A percentile compares a stretch with the other conserved stretches of the same genome.
Evolutionary conservation across 35 echinoderm and acorn worm genomes (phyloP).

Genomic region (Holothuria glaberrima): DNA sequence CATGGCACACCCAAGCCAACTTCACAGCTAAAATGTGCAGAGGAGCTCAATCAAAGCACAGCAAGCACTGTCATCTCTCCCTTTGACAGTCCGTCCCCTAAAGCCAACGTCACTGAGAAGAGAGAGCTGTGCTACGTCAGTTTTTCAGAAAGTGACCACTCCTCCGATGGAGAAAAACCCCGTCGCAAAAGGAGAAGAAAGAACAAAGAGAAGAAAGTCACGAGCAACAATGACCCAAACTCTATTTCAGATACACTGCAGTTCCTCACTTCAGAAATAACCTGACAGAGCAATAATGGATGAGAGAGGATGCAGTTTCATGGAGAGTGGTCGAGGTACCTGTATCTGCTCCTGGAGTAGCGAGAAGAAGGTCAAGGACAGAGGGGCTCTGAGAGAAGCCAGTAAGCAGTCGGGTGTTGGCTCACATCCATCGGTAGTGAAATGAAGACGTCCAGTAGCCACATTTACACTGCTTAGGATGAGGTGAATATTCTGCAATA

Average conservation of each 20-base stretch:
- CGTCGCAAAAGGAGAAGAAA: constrained; percentile 36
- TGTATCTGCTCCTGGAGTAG: too few species aligned
- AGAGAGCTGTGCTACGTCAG: constrained; percentile 32
- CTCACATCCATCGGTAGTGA: too few species aligned
- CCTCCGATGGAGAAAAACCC: constrained; percentile 28
- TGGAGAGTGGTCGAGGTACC: too few species aligned
- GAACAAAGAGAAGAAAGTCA: neutral
- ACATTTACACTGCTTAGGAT: too few species aligned
- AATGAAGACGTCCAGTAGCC: too few species aligned
- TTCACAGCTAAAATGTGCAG: neutral
- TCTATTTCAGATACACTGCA: constrained; percentile 27
- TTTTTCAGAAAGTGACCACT: constrained; percentile 30
- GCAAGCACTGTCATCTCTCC: constrained; percentile 17
- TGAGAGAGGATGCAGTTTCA: too few species aligned
- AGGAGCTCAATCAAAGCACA: constrained; percentile 22
- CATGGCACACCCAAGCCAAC: neutral
- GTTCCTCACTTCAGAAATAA: constrained; percentile 5
- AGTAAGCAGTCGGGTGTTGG: too few species aligned
- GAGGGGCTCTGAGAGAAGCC: too few species aligned
- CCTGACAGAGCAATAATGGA: constrained; percentile 26
- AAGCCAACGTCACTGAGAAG: neutral
- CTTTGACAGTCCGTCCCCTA: constrained; percentile 24
- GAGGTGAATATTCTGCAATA: too few species aligned
- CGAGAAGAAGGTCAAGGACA: too few species aligned
- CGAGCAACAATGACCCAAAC: neutral